phyloP scores from a whole-genome alignment of 2,113 vertebrate species.

The Chloebia gouldiae region DNA sequence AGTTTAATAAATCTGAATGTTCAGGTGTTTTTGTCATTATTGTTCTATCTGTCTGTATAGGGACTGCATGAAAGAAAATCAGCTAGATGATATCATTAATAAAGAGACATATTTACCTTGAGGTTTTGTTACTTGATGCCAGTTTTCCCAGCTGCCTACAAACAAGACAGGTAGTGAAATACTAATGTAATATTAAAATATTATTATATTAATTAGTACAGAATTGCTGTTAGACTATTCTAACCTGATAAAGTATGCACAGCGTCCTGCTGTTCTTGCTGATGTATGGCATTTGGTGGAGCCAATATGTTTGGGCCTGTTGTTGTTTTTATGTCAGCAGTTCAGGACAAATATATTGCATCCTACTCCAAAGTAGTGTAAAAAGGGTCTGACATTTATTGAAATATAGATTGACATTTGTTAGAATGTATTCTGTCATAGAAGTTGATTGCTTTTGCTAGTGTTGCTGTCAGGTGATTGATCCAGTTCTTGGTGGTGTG shows the following conservation, averaged over 20 bases:
- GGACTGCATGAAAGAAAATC: background rate
- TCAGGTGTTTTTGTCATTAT: background rate
- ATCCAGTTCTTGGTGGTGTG: background rate
- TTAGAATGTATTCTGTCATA: background rate
- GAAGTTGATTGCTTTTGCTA: background rate
- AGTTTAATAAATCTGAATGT: background rate
- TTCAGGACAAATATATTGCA: background rate
- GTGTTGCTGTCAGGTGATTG: background rate
- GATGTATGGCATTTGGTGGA: background rate
- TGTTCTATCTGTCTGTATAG: background rate
- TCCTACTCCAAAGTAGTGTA: background rate
- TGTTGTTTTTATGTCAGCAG: background rate
- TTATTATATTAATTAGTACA: background rate
- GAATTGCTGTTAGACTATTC: background rate
- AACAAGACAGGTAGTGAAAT: background rate
- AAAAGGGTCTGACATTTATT: background rate
- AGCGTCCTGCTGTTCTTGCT: background rate
- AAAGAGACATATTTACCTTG: background rate
- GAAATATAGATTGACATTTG: background rate
- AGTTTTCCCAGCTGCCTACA: constrained; percentile 35
- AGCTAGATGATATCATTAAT: background rate
- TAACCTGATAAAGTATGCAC: background rate
- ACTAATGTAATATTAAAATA: background rate
- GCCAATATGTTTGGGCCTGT: background rate
- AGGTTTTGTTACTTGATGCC: background rate